Evolutionary conservation across 1,140 invertebrate species (phyloP).

Genomic region (Euschistus heros): DNA sequence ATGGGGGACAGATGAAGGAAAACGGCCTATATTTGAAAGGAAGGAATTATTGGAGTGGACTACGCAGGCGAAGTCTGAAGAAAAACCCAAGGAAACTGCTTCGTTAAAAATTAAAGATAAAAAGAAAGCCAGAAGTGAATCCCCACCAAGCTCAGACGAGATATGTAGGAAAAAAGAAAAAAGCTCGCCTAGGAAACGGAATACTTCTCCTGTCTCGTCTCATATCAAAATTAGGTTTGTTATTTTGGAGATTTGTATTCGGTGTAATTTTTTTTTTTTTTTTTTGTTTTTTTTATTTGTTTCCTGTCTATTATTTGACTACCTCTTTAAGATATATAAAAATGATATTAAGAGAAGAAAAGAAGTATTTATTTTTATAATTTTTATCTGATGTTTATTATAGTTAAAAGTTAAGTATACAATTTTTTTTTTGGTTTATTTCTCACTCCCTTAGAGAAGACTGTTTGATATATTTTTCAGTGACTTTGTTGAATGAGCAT

Average conservation of each 20-base stretch:
- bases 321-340: background rate
- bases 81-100: background rate
- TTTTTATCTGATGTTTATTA: no score
- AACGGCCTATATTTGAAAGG: constrained; percentile 6
- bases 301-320: background rate
- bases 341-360: background rate
- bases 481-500: no score
- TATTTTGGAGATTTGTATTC: background rate
- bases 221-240: constrained; percentile 1
- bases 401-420: no score
- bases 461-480: no score
- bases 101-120: background rate
- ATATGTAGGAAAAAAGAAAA: background rate
- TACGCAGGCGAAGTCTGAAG: background rate
- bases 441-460: no score
- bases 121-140: background rate
- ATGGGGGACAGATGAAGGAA: constrained; percentile 9
- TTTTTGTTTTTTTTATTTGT: background rate
- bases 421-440: no score
- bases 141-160: background rate
- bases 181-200: background rate
- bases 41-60: constrained; percentile 5
- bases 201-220: background rate
- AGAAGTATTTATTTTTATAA: no score
- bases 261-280: background rate